Evolutionary conservation across 35 echinoderm and acorn worm species (phyloP).

Genomic region (Stichopus chloronotus): DNA sequence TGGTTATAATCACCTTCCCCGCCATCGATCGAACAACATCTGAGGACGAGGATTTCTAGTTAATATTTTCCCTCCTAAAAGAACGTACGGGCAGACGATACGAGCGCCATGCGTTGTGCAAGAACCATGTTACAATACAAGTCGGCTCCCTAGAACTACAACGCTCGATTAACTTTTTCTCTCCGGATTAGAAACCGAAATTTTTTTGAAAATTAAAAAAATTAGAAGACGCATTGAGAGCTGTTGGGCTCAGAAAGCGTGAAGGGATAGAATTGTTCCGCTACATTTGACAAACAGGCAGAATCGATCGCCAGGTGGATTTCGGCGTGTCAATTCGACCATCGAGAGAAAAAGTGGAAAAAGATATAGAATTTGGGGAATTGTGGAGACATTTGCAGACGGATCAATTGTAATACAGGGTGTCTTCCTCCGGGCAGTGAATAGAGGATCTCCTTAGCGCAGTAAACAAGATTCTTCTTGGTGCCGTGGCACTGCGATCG

Average conservation of each 20-base stretch:
- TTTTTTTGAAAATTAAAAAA: slow-evolving; percentile 61
- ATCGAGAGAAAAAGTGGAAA: slow-evolving; percentile 4
- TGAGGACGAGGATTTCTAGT: slow-evolving; percentile 53
- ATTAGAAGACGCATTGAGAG: slow-evolving; percentile 48
- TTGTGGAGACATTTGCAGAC: slow-evolving; percentile 43
- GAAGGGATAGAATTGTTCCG: slow-evolving; percentile 58
- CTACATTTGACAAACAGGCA: slow-evolving; percentile 64
- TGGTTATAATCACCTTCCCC: slow-evolving; percentile 55
- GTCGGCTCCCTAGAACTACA: slow-evolving; percentile 50
- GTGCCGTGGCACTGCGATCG: slow-evolving; percentile 34
- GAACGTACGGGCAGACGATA: slow-evolving; percentile 39
- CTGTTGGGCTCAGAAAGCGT: slow-evolving; percentile 57
- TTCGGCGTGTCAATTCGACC: slow-evolving; percentile 55
- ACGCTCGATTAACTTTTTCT: slow-evolving; percentile 60
- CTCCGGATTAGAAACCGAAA: slow-evolving; percentile 58
- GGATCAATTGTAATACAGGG: slow-evolving; percentile 55
- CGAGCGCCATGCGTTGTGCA: slow-evolving; percentile 55
- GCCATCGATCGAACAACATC: slow-evolving; percentile 61
- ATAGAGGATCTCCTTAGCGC: slow-evolving; percentile 32
- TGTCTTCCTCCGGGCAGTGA: slow-evolving; percentile 50
- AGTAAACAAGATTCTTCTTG: slow-evolving; percentile 24
- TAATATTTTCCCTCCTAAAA: slow-evolving; percentile 54
- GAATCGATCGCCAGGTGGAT: slow-evolving; percentile 63
- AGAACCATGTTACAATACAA: slow-evolving; percentile 53
- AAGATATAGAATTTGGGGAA: slow-evolving; percentile 1